Percentiles rank a stretch among this genome's conserved stretches.
Conservation (phyloP, 64 coral and sea anemone species). For the Pocillopora verrucosa region DNA sequence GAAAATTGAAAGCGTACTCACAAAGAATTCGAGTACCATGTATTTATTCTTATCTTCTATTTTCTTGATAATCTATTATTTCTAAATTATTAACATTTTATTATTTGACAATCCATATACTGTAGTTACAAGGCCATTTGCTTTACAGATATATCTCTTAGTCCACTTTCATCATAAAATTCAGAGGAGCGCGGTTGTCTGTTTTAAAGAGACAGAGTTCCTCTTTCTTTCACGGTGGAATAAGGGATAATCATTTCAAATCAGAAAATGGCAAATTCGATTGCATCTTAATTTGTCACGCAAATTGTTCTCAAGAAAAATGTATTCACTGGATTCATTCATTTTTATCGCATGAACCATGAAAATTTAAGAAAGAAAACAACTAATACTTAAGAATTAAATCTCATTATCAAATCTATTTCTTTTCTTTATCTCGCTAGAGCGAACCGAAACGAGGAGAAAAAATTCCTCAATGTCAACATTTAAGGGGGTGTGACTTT, state of each 20-base stretch:
- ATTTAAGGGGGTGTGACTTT: slow-evolving; percentile 27
- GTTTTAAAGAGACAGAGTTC: no score
- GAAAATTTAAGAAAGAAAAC: not conserved
- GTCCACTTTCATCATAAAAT: no score
- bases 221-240: not conserved
- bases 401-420: slow-evolving; percentile 5
- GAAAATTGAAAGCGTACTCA: slow-evolving; percentile 55
- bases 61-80: slow-evolving; percentile 40
- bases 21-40: slow-evolving; percentile 43
- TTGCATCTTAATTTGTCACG: not conserved
- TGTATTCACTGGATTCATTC: not conserved
- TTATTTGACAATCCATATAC: not conserved
- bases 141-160: not conserved
- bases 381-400: not conserved
- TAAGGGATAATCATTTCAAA: not conserved
- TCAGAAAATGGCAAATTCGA: not conserved
- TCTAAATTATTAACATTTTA: slow-evolving; percentile 28
- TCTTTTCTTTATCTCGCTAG: not conserved
- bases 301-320: not conserved
- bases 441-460: not conserved
- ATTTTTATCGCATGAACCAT: not conserved
- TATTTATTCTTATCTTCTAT: slow-evolving; percentile 45
- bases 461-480: not conserved
- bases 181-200: no score
- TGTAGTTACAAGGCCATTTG: not conserved